These are phyloP conservation scores for Branchinecta sandiegonensis DNA, from an alignment of 2,888 invertebrate genomes.

Conservation along the genomic window DNA sequence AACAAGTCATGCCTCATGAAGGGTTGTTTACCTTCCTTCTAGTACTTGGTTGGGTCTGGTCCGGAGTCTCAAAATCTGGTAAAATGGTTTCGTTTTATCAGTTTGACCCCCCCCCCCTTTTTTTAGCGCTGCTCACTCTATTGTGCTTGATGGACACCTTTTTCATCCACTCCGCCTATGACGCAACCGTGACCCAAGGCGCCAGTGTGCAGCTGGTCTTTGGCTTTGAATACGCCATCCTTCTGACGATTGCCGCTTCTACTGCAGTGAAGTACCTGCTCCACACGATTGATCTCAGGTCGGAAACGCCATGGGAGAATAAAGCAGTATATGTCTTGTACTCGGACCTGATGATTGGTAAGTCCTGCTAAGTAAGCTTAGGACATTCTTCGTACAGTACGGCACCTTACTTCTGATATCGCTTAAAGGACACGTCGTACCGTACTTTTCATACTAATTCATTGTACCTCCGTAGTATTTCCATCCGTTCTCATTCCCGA, in stretches of 20 bases:
- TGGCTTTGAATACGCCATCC: slow-evolving; percentile 97
- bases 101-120: slow-evolving; percentile 21
- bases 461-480: too few relatives aligned
- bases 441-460: too few relatives aligned
- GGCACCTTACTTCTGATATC: too few relatives aligned
- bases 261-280: slow-evolving; percentile 79
- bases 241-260: slow-evolving; percentile 81
- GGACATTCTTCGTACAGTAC: too few relatives aligned
- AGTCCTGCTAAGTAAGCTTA: slow-evolving; percentile 27
- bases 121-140: slow-evolving; percentile 51
- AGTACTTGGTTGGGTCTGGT: too few relatives aligned
- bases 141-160: slow-evolving; percentile 68
- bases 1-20: too few relatives aligned
- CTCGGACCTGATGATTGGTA: slow-evolving; percentile 86
- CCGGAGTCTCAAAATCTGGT: background rate
- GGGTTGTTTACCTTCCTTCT: too few relatives aligned
- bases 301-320: slow-evolving; percentile 96
- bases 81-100: background rate
- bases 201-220: slow-evolving; percentile 96
- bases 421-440: too few relatives aligned
- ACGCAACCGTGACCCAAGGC: slow-evolving; percentile 78
- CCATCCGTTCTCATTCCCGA: too few relatives aligned
- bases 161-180: slow-evolving; percentile 85
- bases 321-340: slow-evolving; percentile 95
- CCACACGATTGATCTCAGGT: slow-evolving; percentile 73